These are phyloP conservation scores for Platysteira castanea DNA, from an alignment of 2,113 vertebrate genomes.

Conservation along the genomic window DNA sequence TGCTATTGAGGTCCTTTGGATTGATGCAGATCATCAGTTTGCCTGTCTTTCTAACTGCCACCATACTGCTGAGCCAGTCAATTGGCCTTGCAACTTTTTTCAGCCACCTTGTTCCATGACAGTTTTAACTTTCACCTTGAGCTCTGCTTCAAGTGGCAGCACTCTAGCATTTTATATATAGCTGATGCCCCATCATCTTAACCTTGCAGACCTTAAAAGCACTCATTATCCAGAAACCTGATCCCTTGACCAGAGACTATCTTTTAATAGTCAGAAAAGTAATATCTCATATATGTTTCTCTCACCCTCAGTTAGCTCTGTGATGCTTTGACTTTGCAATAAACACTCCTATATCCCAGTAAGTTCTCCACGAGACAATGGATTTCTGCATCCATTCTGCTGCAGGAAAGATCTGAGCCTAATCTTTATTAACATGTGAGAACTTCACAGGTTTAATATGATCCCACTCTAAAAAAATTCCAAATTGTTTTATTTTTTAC, in stretches of 20 bases:
- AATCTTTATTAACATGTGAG: neutral
- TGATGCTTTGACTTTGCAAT: neutral
- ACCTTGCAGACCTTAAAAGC: constrained; percentile 26
- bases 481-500: neutral
- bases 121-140: constrained; percentile 62
- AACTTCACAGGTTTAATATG: neutral
- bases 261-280: constrained; percentile 35
- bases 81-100: constrained; percentile 57
- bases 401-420: neutral
- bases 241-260: constrained; percentile 6
- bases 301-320: neutral
- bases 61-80: constrained; percentile 56
- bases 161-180: constrained; percentile 25
- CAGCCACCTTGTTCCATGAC: constrained; percentile 31
- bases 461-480: neutral
- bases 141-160: neutral
- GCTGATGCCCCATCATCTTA: constrained; percentile 21
- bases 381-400: neutral
- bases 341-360: neutral
- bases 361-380: neutral
- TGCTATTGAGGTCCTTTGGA: constrained; percentile 64
- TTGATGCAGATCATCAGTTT: constrained; percentile 62
- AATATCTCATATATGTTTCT: neutral
- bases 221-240: constrained; percentile 8
- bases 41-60: constrained; percentile 60